Base-by-base conservation (phyloP, 1,140 invertebrate genomes). In the Magallana ariakensis region DNA sequence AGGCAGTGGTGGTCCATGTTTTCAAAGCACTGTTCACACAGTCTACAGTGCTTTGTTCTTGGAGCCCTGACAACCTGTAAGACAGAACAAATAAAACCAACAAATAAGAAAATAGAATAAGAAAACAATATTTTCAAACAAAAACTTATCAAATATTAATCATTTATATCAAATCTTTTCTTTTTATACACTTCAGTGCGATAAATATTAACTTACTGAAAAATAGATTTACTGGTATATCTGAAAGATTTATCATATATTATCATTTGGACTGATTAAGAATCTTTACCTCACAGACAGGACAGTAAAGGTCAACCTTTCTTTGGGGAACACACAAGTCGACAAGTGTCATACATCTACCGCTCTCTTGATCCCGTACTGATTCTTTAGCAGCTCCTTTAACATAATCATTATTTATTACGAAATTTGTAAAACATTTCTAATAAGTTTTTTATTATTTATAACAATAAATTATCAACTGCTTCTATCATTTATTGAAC, bases 1-100 rank as follows among this genome's bases (percentile, higher is more conserved):
- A 94, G 88, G 86, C 94, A 94, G 80, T 94, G 94, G 81, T 94
- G 94, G 84, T 94, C 94, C 90, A 93, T 92, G 57, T 92, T 85
- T 13, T 88, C 26, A 55, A 88, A 90, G 82, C 94, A 94, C 10
- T 82, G 62, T 22, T 92, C 90, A 88, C 94, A 94, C 10, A 94
- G 88, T 53, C 89, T 89, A 89, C 94, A 94, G 85, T 94, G 93
- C 83, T 94, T 93, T 10, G 90, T 91, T 81, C 82, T 46, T 0
- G 70, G 15, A 0, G 88, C 86, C 60, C 87, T 84, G 0, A 92
- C 89, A 82, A 92, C 89, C 93, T 93, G 89, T 6, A 89, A 86
- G 85, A 60, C 16, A 82, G 57, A 56, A 80, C 80, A 19, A 10
- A 85, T 83, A 46, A 46, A 46, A 46, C 33, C 33, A 46, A 46